Conservation (phyloP, 2,797 vertebrate genomes). For the Peromyscus aztecus region DNA sequence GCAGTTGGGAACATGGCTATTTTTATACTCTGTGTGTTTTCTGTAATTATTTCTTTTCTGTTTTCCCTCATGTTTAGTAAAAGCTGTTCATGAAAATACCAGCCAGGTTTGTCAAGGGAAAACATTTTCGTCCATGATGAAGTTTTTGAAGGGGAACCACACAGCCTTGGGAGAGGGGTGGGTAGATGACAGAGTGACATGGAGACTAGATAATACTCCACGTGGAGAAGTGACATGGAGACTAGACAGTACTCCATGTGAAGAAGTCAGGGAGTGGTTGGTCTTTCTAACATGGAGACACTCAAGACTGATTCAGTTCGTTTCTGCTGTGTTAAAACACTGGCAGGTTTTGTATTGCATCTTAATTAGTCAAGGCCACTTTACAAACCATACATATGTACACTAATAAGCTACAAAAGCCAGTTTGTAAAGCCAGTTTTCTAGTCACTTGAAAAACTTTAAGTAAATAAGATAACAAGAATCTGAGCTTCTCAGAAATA, state of each 20-base stretch:
- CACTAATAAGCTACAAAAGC: slow-evolving; percentile 36
- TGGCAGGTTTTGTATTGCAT: background rate
- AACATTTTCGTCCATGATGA: slow-evolving; percentile 58
- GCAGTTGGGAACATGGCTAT: slow-evolving; percentile 78
- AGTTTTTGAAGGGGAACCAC: slow-evolving; percentile 58
- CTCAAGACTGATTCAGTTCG: slow-evolving; percentile 7
- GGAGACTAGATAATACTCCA: background rate
- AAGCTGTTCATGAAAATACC: slow-evolving; percentile 80
- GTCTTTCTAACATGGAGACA: background rate
- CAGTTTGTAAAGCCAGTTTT: slow-evolving; percentile 20
- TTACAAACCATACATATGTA: slow-evolving; percentile 1
- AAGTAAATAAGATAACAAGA: slow-evolving; percentile 44
- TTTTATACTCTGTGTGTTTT: slow-evolving; percentile 79
- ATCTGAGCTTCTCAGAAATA: slow-evolving; percentile 5
- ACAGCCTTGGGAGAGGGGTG: background rate
- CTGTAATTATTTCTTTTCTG: slow-evolving; percentile 81
- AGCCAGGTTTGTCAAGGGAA: slow-evolving; percentile 70
- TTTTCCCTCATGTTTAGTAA: slow-evolving; percentile 81
- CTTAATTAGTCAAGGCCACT: slow-evolving; percentile 44
- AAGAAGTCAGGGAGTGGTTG: background rate
- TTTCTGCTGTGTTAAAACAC: background rate
- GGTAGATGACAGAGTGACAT: background rate
- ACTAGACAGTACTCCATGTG: background rate
- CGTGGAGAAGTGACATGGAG: background rate
- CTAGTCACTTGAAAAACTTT: slow-evolving; percentile 10